Evolutionary conservation across 2,888 invertebrate genomes (phyloP).

Genomic region (Andrena marginata): DNA sequence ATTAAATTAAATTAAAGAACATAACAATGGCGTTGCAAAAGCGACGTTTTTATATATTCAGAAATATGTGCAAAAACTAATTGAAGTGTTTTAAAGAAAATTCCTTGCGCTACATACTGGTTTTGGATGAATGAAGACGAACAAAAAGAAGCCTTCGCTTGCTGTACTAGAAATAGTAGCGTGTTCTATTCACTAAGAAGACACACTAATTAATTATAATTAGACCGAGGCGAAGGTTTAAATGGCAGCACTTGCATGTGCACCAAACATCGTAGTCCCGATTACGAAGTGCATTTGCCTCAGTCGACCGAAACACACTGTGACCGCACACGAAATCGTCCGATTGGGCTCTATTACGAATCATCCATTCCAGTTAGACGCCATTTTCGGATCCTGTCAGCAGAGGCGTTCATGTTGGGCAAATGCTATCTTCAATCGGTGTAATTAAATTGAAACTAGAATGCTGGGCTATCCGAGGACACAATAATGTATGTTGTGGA

Average conservation of each 20-base stretch:
- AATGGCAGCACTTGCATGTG: not conserved
- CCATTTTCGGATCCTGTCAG: not conserved
- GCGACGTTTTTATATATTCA: no score
- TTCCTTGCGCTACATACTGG: no score
- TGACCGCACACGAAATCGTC: slow-evolving; percentile 2
- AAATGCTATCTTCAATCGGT: slow-evolving; percentile 5
- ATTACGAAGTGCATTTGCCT: not conserved
- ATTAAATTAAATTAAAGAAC: no score
- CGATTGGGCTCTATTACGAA: slow-evolving; percentile 1
- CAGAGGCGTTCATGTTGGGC: not conserved
- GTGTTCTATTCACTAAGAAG: not conserved
- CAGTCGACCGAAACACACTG: not conserved
- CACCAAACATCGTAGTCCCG: not conserved
- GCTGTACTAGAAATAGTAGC: not conserved
- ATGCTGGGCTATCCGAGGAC: no score
- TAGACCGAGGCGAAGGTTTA: not conserved
- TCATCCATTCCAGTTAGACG: not conserved
- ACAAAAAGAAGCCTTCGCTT: not conserved
- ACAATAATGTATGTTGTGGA: no score
- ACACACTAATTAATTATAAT: not conserved
- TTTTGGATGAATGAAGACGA: no score
- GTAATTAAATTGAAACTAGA: not conserved
- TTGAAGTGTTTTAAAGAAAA: no score
- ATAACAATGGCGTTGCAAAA: no score
- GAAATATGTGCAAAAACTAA: no score